Evolutionary conservation across 2,797 vertebrate species (phyloP), one percentile per base, ranked within the genome.

Genomic region (Sarcophilus harrisii): DNA sequence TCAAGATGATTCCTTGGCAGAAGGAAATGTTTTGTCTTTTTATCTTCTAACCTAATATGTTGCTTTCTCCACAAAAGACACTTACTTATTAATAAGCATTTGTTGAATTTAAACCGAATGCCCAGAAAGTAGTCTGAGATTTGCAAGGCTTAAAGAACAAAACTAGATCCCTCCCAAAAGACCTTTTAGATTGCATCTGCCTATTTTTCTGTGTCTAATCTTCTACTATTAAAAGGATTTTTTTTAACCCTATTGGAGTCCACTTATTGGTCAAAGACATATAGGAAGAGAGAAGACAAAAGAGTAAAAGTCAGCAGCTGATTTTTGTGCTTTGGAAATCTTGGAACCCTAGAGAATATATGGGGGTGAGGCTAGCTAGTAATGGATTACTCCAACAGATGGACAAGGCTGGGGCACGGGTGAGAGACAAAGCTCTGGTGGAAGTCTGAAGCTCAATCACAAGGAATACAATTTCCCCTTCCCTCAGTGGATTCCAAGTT

Each of bases 401-500:
- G 45, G 21, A 8, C 38, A 87, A 87, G 9, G 1, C 2, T 81
- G 21, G 38, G 21, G 21, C 24, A 45, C 3, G 21, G 27, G 38
- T 24, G 66, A 10, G 66, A 38, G 18, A 38, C n/a, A 81, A 8
- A 5, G 8, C 45, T 10, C 38, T 24, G 9, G 38, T 45, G 24
- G 24, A 49, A 87, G 38, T 45, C 73, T 87, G 3, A 38, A 38
- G 38, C 21, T 87, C 21, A 87, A 49, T 45, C 3, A 87, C 73
- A 58, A 57, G 27, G 52, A 16, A 87, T 24, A 38, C 24, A 28
- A 29, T 57, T n/a, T 87, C 11, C 27, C 92, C 91, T 91, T 49
- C 93, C 92, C 95, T 95, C 38, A 49, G 38, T 91, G 18, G 96
- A 90, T 59, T 97, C 62, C 92, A 57, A 97, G 90, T 92, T 92